Base-by-base conservation (phyloP, 2,797 vertebrate genomes). In the Neostethus bicornis region DNA sequence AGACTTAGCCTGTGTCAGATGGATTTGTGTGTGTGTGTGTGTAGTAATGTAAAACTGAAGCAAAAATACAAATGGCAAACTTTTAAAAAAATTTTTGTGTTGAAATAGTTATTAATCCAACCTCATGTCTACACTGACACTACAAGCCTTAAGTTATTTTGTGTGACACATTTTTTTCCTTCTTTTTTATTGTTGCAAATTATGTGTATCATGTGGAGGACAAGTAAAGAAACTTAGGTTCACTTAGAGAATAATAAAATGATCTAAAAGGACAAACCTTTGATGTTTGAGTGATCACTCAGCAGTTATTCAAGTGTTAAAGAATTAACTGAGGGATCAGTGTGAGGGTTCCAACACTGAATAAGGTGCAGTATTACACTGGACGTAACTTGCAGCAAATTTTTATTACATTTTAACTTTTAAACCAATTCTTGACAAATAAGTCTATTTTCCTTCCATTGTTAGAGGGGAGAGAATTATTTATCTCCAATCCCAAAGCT, bases 171-270 rank as follows among this genome's bases (percentile, higher is more conserved):
- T 63, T 47, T 60, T 29, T 11, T 63, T 23, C 59, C 5, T 2
- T 39, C 54, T 32, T 2, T 59, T 29, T 29, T 31, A 24, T 3
- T 34, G 46, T 9, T 19, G 37, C 53, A 5, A 47, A 53, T 46
- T 35, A 45, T 51, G 14, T 46, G 34, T 63, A 49, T 59, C 21
- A 31, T 32, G 59, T 59, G 17, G 31, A 25, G 5, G 48, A 47
- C 66, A 51, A 41, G 26, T 43, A 34, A 54, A 43, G 13, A 21
- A 61, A 61, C 57, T 65, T 44, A 12, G 26, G 52, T 68, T 34
- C 20, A 43, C 71, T 66, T 64, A 56, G 52, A 50, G 47, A 35
- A 51, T 63, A 85, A 81, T 84, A 79, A 87, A 86, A 59, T 11
- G 17, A 14, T 4, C 0, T 0, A 1, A 25, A 24, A 20, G 48